Evolutionary conservation across 1,140 invertebrate genomes (phyloP).

Genomic region (Orussus abietinus): DNA sequence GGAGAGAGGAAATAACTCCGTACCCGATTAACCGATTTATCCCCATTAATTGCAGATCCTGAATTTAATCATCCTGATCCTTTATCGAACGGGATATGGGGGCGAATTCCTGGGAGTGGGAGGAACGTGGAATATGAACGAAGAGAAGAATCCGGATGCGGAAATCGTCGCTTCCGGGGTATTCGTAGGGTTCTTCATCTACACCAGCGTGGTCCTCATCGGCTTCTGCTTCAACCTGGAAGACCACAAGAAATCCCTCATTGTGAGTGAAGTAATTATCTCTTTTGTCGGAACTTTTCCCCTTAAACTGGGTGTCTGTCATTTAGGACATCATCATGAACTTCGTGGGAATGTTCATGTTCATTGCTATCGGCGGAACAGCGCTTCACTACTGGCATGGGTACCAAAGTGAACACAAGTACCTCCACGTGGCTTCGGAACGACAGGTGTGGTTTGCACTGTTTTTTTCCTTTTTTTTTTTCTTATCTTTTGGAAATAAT

Average conservation of each 20-base stretch:
- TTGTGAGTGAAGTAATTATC: too few relatives aligned
- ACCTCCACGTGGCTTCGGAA: conserved; percentile 62
- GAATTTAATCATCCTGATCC: conserved; percentile 73
- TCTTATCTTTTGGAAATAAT: too few relatives aligned
- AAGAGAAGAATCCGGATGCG: conserved; percentile 78
- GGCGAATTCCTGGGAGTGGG: conserved; percentile 79
- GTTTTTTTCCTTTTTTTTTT: too few relatives aligned
- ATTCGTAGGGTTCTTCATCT: conserved; percentile 80
- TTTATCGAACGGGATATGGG: conserved; percentile 77
- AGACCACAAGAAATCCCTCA: conserved; percentile 66
- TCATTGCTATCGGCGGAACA: conserved; percentile 75
- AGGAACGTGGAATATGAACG: conserved; percentile 83
- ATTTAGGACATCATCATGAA: conserved; percentile 84
- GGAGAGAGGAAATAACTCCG: too few relatives aligned
- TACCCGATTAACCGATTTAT: too few relatives aligned
- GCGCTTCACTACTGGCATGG: conserved; percentile 84
- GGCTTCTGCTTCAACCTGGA: conserved; percentile 70
- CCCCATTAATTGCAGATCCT: conserved; percentile 73
- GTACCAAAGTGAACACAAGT: conserved; percentile 72
- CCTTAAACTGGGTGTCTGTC: too few relatives aligned
- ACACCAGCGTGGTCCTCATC: conserved; percentile 67
- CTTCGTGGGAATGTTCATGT: conserved; percentile 76
- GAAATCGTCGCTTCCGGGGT: conserved; percentile 83
- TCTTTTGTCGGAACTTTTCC: too few relatives aligned
- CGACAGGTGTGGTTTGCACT: too few relatives aligned